Conservation (phyloP, 1,140 invertebrate species). For the Andrena cerasifolii region DNA sequence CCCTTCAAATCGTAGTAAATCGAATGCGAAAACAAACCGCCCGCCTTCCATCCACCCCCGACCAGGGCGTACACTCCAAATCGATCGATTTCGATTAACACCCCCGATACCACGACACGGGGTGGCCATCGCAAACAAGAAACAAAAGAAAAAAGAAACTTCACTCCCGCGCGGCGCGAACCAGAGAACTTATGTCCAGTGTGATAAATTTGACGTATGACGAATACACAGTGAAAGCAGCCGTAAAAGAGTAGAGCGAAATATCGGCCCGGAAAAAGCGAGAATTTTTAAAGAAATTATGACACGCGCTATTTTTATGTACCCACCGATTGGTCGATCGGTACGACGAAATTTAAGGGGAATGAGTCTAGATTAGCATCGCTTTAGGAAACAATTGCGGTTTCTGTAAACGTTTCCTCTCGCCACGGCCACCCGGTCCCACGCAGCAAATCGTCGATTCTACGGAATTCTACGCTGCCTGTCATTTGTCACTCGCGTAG, state of each 20-base stretch:
- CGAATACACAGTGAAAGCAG: constrained; percentile 31
- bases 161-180: neutral
- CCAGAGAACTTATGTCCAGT: neutral
- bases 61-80: too few species aligned
- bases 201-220: constrained; percentile 34
- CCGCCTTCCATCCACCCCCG: too few species aligned
- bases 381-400: neutral
- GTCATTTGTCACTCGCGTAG: constrained; percentile 23
- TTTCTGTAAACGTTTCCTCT: constrained; percentile 36
- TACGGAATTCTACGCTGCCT: too few species aligned
- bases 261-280: neutral
- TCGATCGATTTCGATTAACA: constrained; percentile 16
- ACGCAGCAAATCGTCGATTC: neutral
- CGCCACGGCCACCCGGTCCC: neutral
- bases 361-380: constrained; percentile 14
- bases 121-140: too few species aligned
- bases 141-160: too few species aligned
- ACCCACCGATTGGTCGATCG: constrained; percentile 32
- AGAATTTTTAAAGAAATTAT: constrained; percentile 50
- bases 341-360: constrained; percentile 10
- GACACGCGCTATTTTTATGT: constrained; percentile 43
- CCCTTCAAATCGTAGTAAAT: too few species aligned
- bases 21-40: neutral
- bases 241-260: neutral
- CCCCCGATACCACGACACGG: too few species aligned